These are phyloP conservation scores for Psilopsiagon aymara DNA, from an alignment of 2,113 vertebrate species.

Conservation along the genomic window DNA sequence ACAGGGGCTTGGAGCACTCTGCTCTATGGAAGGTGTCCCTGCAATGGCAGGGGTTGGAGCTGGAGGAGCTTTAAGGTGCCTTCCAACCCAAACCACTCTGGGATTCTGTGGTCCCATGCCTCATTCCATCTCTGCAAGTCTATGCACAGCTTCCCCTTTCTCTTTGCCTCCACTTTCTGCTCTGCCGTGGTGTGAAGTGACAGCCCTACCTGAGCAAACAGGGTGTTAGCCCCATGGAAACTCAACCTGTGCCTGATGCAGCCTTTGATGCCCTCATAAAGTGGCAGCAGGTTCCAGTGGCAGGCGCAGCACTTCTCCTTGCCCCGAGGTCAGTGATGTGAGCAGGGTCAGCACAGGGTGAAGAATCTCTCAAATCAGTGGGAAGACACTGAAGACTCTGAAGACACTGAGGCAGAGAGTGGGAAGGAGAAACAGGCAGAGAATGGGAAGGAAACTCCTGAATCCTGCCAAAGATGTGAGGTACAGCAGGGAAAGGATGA, in stretches of 20 bases:
- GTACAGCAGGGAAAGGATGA: background rate
- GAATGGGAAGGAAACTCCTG: background rate
- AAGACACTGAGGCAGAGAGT: background rate
- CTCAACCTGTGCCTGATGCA: background rate
- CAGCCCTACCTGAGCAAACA: fast-evolving
- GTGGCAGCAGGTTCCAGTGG: background rate
- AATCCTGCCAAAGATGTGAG: background rate
- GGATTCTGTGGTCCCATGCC: background rate
- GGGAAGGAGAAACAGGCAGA: background rate
- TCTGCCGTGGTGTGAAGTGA: background rate
- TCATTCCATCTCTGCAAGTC: background rate
- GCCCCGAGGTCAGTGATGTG: background rate
- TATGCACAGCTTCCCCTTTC: background rate
- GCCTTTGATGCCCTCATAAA: background rate
- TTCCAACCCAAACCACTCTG: background rate
- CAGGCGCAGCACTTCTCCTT: background rate
- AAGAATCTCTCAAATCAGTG: background rate
- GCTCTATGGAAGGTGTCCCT: background rate
- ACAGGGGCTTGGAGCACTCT: too few species aligned
- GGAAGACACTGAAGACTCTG: background rate
- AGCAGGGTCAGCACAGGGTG: background rate
- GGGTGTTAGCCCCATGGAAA: background rate
- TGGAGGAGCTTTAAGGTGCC: background rate
- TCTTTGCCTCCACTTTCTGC: background rate
- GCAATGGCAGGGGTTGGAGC: background rate